A percentile compares a stretch with the other conserved stretches of the same genome.
phyloP scores from a whole-genome alignment of 2,888 invertebrate genomes.

The Seira musarum region DNA sequence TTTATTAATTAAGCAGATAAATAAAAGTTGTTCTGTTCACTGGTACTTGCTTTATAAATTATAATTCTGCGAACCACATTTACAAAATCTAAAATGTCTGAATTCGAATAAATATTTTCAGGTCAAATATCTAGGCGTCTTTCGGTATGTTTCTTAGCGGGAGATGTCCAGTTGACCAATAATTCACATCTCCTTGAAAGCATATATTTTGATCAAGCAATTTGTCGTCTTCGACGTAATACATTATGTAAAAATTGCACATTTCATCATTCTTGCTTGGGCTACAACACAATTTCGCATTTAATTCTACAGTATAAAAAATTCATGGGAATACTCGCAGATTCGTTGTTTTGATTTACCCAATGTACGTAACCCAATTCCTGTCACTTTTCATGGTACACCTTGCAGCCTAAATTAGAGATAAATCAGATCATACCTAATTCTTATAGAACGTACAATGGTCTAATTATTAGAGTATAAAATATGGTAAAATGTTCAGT shows the following conservation, averaged over 20 bases:
- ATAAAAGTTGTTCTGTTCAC: too few species aligned
- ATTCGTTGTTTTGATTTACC: conserved; percentile 75
- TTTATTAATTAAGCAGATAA: too few species aligned
- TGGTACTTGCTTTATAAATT: too few species aligned
- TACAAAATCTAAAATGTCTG: too few species aligned
- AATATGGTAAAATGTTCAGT: conserved; percentile 23
- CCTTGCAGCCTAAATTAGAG: conserved; percentile 80
- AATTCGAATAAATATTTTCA: too few species aligned
- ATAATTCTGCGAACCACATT: too few species aligned
- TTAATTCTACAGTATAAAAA: too few species aligned
- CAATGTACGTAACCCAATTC: conserved; percentile 78
- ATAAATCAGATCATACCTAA: conserved; percentile 70
- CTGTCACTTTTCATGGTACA: conserved; percentile 91
- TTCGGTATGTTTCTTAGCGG: background rate
- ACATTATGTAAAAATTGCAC: conserved; percentile 97
- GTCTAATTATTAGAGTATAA: background rate
- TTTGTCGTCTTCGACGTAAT: conserved; percentile 85
- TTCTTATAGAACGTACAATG: too few species aligned
- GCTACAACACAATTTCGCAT: too few species aligned
- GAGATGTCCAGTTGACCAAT: conserved; percentile 77
- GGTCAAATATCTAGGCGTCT: conserved; percentile 24
- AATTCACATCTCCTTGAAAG: conserved; percentile 81
- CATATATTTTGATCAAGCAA: conserved; percentile 86
- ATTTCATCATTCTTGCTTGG: conserved; percentile 91
- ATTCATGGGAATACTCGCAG: too few species aligned